Evolutionary conservation across 2,113 vertebrate species (phyloP).

Genomic region (Condylura cristata): DNA sequence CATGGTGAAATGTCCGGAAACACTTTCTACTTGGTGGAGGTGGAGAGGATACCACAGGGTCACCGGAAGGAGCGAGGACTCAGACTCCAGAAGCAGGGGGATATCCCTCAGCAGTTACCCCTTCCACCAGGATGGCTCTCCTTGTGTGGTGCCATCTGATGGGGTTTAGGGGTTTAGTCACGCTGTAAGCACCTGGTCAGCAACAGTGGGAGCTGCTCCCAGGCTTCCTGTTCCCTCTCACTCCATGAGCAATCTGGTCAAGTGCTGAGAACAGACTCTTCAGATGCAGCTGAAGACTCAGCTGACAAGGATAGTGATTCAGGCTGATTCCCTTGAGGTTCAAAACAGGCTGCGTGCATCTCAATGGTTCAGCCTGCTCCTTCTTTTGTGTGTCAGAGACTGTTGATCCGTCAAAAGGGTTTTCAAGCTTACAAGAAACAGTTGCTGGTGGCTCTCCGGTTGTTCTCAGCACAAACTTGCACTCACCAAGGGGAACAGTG

Average conservation of each 20-base stretch:
- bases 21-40: background rate
- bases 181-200: background rate
- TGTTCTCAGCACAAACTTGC: background rate
- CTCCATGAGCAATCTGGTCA: background rate
- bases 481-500: background rate
- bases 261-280: constrained; percentile 53
- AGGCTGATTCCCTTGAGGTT: background rate
- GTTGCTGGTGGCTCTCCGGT: no score
- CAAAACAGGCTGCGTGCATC: background rate
- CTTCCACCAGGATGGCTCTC: background rate
- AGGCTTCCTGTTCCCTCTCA: background rate
- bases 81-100: background rate
- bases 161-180: background rate
- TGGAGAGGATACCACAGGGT: background rate
- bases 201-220: background rate
- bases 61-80: background rate
- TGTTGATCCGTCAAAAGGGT: background rate
- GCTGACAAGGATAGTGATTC: background rate
- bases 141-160: background rate
- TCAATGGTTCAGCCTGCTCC: background rate
- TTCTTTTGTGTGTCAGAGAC: background rate
- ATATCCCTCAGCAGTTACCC: background rate
- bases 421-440: background rate
- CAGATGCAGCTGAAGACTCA: background rate
- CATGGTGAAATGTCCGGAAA: no score